Conservation (phyloP, 23 tunicate genomes). For the Diplosoma virens region DNA sequence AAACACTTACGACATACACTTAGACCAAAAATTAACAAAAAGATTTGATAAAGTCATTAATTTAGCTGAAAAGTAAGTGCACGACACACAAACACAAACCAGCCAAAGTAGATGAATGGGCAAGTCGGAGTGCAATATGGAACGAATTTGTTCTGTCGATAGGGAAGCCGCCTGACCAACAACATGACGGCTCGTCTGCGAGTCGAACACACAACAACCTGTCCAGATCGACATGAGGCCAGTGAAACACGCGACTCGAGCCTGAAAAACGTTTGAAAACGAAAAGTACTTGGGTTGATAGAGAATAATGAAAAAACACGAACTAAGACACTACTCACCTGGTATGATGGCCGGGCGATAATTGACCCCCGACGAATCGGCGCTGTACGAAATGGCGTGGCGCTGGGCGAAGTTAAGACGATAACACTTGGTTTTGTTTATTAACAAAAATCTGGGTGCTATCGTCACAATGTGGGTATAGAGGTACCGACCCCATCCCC, state of each 20-base stretch:
- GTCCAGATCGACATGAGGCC: conserved; percentile 90
- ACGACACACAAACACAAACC: too few species aligned
- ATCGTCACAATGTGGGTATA: conserved; percentile 90
- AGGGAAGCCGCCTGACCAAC: conserved; percentile 97
- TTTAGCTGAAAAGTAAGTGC: too few species aligned
- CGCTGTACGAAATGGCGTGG: conserved; percentile 62
- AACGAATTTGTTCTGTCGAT: conserved; percentile 82
- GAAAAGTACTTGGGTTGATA: too few species aligned
- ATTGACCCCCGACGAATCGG: background rate
- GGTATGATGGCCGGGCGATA: background rate
- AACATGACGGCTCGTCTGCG: conserved; percentile 59
- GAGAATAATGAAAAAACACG: too few species aligned
- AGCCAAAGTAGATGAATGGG: background rate
- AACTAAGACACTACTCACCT: background rate
- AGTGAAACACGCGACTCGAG: conserved; percentile 81
- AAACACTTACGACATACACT: too few species aligned
- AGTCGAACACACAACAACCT: conserved; percentile 66
- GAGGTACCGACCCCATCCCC: conserved; percentile 84
- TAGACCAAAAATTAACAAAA: background rate
- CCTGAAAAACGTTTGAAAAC: too few species aligned
- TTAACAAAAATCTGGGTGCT: conserved; percentile 74
- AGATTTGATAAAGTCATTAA: too few species aligned
- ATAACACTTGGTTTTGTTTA: conserved; percentile 47
- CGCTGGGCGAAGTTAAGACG: conserved; percentile 76
- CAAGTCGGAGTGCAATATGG: conserved; percentile 64